Evolutionary conservation across 1,140 invertebrate genomes (phyloP), one percentile per base, ranked within the genome.

Genomic region (Neodiprion virginianus): DNA sequence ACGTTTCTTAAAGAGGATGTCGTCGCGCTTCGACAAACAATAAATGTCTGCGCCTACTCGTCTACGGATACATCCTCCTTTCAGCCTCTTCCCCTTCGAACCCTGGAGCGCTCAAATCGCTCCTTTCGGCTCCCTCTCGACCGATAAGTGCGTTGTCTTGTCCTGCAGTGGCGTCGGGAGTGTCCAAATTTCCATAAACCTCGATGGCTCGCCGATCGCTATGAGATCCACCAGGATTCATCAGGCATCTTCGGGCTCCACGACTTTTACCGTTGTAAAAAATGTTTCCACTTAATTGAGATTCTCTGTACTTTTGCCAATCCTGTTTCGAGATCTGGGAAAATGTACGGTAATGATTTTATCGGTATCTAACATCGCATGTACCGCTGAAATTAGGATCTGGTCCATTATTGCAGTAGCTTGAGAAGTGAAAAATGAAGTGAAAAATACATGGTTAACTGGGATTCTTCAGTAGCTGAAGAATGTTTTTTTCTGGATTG

Each of bases 61-160:
- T 61, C 67, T 69, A 69, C 23, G 4, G 67, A 21, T 69, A 21
- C 67, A 47, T 69, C 67, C 40, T 69, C 11, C 21, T 71, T 14
- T 40, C 7, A 10, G 11, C 48, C 23, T 48, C 14, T 71, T 48
- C 40, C 48, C 17, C 40, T 40, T 12, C 70, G 23, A 40, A 49
- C 70, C 67, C 74, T 7, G 11, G 7, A 69, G 23, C 40, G 67
- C 23, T 21, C 11, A 21, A 69, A 61, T 17, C 53, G 17, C 53
- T 61, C 53, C n/a, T 61, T 61, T 61, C 3, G 53, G 53, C 53
- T 61, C 53, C 53, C 53, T 61, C 21, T 69, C 14, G 73, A 80
- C 81, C 79, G 77, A 79, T 86, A 84, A 86, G 84, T 86, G 84
- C 84, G 80, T 86, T 86, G 84, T 85, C 84, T 84, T 85, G 85